Conservation (phyloP, 2,797 vertebrate species). For the Anguilla megastoma region DNA sequence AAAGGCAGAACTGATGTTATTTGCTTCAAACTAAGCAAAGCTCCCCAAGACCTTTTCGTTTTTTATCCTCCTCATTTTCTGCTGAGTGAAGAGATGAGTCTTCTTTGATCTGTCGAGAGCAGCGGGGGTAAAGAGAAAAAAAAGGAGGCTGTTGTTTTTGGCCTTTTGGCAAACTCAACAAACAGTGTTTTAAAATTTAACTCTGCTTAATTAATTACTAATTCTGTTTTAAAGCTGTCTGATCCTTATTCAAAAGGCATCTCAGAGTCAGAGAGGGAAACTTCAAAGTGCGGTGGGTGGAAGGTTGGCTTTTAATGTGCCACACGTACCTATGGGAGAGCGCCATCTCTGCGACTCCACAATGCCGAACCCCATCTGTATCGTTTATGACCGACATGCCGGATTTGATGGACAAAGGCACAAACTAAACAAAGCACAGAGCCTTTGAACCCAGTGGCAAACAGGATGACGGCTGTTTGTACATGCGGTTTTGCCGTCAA, state of each 20-base stretch:
- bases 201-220: constrained; percentile 99
- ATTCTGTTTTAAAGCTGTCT: constrained; percentile 99
- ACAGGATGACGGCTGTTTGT: not conserved
- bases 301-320: not conserved
- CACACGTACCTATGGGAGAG: constrained; percentile 55
- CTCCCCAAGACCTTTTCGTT: constrained; percentile 9
- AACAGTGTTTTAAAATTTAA: constrained; percentile 98
- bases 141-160: constrained; percentile 78
- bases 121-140: constrained; percentile 61
- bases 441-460: not conserved
- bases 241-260: constrained; percentile 95
- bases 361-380: constrained; percentile 40
- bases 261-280: constrained; percentile 79
- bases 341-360: constrained; percentile 37
- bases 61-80: constrained; percentile 46
- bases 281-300: constrained; percentile 87
- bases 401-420: constrained; percentile 23
- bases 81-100: constrained; percentile 79
- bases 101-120: constrained; percentile 85
- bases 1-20: constrained; percentile 61
- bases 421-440: constrained; percentile 19
- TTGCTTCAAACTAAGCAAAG: constrained; percentile 45
- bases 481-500: not conserved
- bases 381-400: not conserved
- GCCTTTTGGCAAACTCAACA: constrained; percentile 95